These are phyloP conservation scores for Hydractinia symbiolongicarpus DNA, from an alignment of 30 jellyfish, hydroid and myxozoan genomes.

Conservation along the genomic window DNA sequence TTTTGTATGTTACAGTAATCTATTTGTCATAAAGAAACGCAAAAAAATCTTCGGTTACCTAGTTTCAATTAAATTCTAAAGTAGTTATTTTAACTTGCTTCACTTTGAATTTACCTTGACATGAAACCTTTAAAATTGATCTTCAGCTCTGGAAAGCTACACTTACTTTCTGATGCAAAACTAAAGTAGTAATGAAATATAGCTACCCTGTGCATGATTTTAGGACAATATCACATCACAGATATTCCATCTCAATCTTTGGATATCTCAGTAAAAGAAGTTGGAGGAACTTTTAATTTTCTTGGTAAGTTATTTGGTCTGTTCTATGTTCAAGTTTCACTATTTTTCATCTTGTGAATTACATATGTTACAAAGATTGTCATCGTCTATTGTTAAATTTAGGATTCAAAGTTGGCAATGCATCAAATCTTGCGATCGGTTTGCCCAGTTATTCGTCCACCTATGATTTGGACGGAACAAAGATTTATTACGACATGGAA, in stretches of 20 bases:
- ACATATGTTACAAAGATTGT: too few species aligned
- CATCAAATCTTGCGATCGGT: slow-evolving; percentile 23
- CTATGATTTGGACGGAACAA: slow-evolving; percentile 34
- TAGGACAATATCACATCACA: slow-evolving; percentile 40
- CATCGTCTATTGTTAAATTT: not conserved
- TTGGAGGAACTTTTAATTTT: slow-evolving; percentile 48
- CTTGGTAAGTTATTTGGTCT: slow-evolving; percentile 37
- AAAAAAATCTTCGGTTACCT: too few species aligned
- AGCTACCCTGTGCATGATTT: not conserved
- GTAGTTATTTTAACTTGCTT: too few species aligned
- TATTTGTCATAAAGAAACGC: too few species aligned
- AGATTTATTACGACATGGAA: slow-evolving; percentile 39
- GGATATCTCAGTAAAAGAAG: slow-evolving; percentile 44
- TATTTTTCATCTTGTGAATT: too few species aligned
- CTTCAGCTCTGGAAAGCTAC: not conserved
- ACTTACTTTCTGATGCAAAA: not conserved
- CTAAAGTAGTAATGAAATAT: too few species aligned
- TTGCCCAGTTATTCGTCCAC: slow-evolving; percentile 59
- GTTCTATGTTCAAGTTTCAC: not conserved
- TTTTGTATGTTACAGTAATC: too few species aligned
- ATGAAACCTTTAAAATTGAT: too few species aligned
- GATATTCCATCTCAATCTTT: slow-evolving; percentile 52
- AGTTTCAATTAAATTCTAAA: too few species aligned
- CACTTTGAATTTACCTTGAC: too few species aligned
- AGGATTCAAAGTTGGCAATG: slow-evolving; percentile 52